These are phyloP conservation scores for Magallana nippona DNA, from an alignment of 2,888 invertebrate species.

Conservation along the genomic window DNA sequence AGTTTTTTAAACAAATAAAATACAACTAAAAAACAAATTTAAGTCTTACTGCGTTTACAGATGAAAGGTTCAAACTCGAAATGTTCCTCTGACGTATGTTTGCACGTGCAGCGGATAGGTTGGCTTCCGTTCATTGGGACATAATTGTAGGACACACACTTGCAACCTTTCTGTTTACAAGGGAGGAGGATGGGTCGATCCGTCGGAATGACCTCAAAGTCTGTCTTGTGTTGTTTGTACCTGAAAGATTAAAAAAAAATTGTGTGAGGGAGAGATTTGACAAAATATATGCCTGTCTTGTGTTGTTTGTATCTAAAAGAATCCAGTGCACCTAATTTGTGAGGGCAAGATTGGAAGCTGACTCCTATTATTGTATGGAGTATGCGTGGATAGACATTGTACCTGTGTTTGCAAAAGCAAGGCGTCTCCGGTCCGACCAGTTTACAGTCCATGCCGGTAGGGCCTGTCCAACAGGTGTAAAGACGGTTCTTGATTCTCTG, in stretches of 20 bases:
- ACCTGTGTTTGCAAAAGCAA: slow-evolving; percentile 79
- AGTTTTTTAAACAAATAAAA: no score
- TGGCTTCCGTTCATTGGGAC: slow-evolving; percentile 77
- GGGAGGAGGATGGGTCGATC: slow-evolving; percentile 73
- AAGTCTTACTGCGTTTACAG: slow-evolving; percentile 73
- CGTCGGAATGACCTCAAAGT: slow-evolving; percentile 74
- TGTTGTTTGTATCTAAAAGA: no score
- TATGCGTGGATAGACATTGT: neutral
- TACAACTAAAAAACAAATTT: neutral
- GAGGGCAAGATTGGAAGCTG: no score
- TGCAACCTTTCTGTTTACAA: slow-evolving; percentile 75
- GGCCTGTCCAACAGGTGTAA: slow-evolving; percentile 73
- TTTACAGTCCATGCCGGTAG: slow-evolving; percentile 79
- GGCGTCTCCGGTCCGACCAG: slow-evolving; percentile 78
- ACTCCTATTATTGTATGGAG: no score
- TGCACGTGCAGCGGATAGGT: slow-evolving; percentile 79
- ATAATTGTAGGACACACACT: slow-evolving; percentile 76
- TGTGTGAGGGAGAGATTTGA: no score
- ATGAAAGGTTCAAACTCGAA: slow-evolving; percentile 71
- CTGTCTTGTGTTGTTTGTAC: slow-evolving; percentile 79
- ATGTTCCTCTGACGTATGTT: slow-evolving; percentile 78
- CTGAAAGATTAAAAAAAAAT: slow-evolving; percentile 54
- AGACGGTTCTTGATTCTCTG: slow-evolving; percentile 77
- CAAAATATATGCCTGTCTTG: neutral
- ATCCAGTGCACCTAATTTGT: neutral